These are phyloP conservation scores for Saiga tatarica DNA, from an alignment of 2,113 vertebrate species.

Conservation along the genomic window DNA sequence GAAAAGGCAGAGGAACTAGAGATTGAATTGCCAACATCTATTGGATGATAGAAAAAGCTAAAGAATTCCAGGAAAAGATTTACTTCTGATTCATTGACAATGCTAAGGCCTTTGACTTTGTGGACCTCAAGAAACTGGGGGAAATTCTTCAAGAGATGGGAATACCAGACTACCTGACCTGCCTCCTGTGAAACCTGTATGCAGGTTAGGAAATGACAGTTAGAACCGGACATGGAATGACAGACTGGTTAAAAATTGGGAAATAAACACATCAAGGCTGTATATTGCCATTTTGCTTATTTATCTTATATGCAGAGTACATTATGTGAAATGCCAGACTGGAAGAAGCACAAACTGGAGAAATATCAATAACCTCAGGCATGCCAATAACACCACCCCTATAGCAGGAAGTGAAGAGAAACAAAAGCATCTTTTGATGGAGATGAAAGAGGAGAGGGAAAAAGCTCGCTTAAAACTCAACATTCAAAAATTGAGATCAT, in stretches of 20 bases:
- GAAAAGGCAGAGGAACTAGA: not conserved
- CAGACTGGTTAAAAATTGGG: not conserved
- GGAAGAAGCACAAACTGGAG: not conserved
- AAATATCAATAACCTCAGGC: not conserved
- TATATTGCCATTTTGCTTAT: not conserved
- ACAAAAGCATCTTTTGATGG: not conserved
- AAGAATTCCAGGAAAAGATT: not conserved
- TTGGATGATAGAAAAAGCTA: not conserved
- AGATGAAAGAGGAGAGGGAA: not conserved
- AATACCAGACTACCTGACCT: not conserved
- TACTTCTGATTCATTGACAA: not conserved
- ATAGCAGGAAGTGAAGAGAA: not conserved
- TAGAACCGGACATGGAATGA: fast-evolving
- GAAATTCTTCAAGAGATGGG: not conserved
- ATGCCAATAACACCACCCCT: not conserved
- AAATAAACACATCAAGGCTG: not conserved
- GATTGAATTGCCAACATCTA: not conserved
- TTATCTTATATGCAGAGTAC: not conserved
- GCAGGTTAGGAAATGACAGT: not conserved
- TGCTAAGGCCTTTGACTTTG: not conserved
- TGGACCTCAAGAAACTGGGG: not conserved
- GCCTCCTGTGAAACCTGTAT: not conserved
- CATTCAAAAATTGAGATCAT: not conserved
- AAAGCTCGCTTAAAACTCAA: not conserved
- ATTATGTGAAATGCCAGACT: not conserved